Evolutionary conservation across 2,797 vertebrate genomes (phyloP).

Genomic region (Enteromius paludinosus): DNA sequence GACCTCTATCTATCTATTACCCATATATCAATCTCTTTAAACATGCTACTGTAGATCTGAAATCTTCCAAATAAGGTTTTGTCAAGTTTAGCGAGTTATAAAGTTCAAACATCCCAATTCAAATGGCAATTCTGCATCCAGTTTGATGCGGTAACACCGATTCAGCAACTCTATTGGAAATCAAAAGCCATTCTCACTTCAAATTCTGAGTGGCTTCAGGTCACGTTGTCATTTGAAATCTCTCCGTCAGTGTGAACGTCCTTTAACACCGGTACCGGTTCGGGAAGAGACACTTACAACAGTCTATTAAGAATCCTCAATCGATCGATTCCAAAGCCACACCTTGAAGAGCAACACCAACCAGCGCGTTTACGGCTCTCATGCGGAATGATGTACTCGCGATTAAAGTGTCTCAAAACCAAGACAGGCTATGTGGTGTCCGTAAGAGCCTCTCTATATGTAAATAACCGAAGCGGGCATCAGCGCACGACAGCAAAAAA

Average conservation of each 20-base stretch:
- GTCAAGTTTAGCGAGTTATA: not conserved
- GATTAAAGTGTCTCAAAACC: conserved; percentile 17
- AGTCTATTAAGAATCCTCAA: conserved; percentile 36
- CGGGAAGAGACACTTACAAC: not conserved
- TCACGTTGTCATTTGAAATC: not conserved
- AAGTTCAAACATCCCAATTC: not conserved
- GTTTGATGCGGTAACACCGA: no score
- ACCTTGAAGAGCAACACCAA: conserved; percentile 2
- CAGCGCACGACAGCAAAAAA: not conserved
- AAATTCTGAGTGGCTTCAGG: not conserved
- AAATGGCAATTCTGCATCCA: not conserved
- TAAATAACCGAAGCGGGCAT: conserved; percentile 10
- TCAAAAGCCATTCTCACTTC: conserved; percentile 1
- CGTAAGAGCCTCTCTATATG: conserved; percentile 36
- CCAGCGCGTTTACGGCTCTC: not conserved
- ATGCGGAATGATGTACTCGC: not conserved
- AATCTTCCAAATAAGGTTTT: not conserved
- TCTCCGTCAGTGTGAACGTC: not conserved
- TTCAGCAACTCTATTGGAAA: not conserved
- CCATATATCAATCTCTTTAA: not conserved
- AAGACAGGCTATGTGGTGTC: not conserved
- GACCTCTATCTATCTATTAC: not conserved
- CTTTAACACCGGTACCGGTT: not conserved
- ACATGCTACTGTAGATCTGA: not conserved
- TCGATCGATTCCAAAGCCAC: conserved; percentile 11